These are phyloP conservation scores for Papilio machaon DNA, from an alignment of 1,140 invertebrate species.

Conservation along the genomic window DNA sequence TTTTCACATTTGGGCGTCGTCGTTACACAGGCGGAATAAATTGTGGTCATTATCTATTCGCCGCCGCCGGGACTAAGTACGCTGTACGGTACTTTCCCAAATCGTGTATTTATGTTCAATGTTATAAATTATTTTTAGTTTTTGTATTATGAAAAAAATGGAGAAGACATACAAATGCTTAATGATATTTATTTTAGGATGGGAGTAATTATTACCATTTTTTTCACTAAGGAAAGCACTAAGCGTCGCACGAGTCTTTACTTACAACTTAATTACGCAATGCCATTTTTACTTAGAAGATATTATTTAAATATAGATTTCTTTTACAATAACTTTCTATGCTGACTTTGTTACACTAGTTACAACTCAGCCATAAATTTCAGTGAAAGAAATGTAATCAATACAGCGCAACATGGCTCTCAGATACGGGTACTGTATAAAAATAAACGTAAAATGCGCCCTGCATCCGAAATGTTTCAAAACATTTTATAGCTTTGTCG, in stretches of 20 bases:
- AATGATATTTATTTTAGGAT: too few species aligned
- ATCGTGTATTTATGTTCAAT: background rate
- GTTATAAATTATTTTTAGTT: background rate
- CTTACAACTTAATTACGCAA: background rate
- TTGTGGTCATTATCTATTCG: constrained; percentile 39
- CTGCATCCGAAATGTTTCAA: constrained; percentile 34
- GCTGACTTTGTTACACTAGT: background rate
- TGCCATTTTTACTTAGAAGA: background rate
- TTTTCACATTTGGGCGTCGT: constrained; percentile 4
- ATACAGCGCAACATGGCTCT: constrained; percentile 1
- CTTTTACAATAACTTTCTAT: background rate
- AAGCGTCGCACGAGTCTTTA: background rate
- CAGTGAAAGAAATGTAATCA: constrained; percentile 13
- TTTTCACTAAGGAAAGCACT: too few species aligned
- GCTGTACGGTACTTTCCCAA: background rate
- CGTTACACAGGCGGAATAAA: constrained; percentile 13
- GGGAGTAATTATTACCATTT: too few species aligned
- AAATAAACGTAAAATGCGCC: constrained; percentile 20
- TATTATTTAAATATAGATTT: background rate
- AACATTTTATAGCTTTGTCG: constrained; percentile 25
- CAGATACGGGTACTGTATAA: constrained; percentile 24
- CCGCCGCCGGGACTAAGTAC: background rate
- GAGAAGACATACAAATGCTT: too few species aligned
- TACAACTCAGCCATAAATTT: background rate
- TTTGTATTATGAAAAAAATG: background rate